A percentile compares a stretch with the other conserved stretches of the same genome.
These are phyloP conservation scores for Numida meleagris DNA, from an alignment of 2,113 vertebrate species.

Conservation along the genomic window DNA sequence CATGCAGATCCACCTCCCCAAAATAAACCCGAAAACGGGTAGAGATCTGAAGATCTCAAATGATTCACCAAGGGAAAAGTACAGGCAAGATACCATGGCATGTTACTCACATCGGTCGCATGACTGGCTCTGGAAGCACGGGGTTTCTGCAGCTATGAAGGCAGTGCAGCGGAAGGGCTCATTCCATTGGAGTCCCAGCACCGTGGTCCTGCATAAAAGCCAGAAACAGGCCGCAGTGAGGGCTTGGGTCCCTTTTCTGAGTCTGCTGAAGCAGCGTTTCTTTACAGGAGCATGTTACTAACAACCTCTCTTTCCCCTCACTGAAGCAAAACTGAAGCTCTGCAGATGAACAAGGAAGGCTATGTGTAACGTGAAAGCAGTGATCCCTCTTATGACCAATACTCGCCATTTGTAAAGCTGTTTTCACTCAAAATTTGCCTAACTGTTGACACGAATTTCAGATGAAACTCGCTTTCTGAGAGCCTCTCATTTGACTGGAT, in stretches of 20 bases:
- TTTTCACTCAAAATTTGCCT: background rate
- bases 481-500: background rate
- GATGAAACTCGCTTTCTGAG: background rate
- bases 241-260: rapidly evolving
- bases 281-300: background rate
- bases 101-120: background rate
- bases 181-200: rapidly evolving
- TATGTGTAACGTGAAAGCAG: background rate
- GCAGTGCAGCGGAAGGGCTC: background rate
- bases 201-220: background rate
- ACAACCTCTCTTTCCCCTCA: background rate
- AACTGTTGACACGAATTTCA: background rate
- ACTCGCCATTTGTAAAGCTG: background rate
- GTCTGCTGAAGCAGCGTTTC: background rate
- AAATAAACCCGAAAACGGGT: background rate
- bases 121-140: background rate
- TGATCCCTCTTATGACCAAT: background rate
- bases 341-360: background rate
- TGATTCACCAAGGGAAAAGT: background rate
- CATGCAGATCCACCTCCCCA: background rate
- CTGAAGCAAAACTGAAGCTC: background rate
- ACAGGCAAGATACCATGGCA: background rate
- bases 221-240: background rate
- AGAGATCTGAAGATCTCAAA: background rate
- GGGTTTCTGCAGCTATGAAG: background rate